Percentiles rank a stretch among this genome's conserved stretches.
phyloP scores from a whole-genome alignment of 2,888 invertebrate genomes.

The Drosophila merina region DNA sequence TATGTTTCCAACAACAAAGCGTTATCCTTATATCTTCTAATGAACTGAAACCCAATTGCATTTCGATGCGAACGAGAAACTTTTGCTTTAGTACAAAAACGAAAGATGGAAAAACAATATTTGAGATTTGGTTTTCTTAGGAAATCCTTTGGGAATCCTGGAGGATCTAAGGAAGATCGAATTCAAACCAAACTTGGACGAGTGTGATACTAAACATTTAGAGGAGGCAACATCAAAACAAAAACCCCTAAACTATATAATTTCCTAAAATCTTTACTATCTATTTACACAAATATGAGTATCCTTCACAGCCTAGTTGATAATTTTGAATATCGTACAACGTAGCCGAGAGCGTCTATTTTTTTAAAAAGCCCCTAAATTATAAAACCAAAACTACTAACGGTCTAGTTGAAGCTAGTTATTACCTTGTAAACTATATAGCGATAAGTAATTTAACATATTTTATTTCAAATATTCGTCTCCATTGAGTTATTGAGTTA shows the following conservation, averaged over 20 bases:
- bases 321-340: conserved; percentile 41
- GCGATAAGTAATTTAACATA: conserved; percentile 54
- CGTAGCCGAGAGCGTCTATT: conserved; percentile 60
- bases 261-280: conserved; percentile 39
- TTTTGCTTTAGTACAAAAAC: conserved; percentile 62
- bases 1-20: conserved; percentile 24
- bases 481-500: conserved; percentile 25
- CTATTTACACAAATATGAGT: neutral
- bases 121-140: conserved; percentile 22
- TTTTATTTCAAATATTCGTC: conserved; percentile 17
- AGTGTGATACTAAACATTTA: conserved; percentile 79
- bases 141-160: too few relatives aligned
- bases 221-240: conserved; percentile 62
- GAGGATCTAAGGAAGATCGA: conserved; percentile 15
- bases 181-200: conserved; percentile 60
- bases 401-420: conserved; percentile 70
- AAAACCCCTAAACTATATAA: conserved; percentile 47
- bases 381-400: conserved; percentile 43
- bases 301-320: conserved; percentile 32
- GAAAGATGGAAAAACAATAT: conserved; percentile 34
- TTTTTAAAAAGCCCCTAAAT: conserved; percentile 56
- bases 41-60: conserved; percentile 55
- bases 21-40: conserved; percentile 53
- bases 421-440: conserved; percentile 56
- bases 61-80: conserved; percentile 38